A percentile compares a stretch with the other conserved stretches of the same genome.
Evolutionary conservation across 2,888 invertebrate genomes (phyloP).

Genomic region (Aphodius sticticus): DNA sequence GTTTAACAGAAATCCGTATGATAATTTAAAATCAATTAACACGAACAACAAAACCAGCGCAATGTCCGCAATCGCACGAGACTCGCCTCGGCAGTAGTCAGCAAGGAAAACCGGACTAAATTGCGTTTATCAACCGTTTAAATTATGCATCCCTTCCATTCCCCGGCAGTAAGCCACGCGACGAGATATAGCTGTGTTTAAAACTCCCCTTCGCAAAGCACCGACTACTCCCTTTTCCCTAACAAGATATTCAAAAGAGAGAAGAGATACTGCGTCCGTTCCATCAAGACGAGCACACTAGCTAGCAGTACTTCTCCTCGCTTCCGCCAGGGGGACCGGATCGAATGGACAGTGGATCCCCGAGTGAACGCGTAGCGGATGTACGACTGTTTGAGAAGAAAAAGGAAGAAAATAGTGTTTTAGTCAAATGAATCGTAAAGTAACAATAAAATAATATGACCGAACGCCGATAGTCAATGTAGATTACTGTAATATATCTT

Average conservation of each 20-base stretch:
- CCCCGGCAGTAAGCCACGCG: constrained; percentile 19
- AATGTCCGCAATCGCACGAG: background rate
- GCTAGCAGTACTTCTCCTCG: background rate
- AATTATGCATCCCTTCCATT: constrained; percentile 22
- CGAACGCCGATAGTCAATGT: too few relatives aligned
- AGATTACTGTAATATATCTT: too few relatives aligned
- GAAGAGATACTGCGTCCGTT: constrained; percentile 9
- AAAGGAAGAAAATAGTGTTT: background rate
- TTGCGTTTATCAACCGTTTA: constrained; percentile 23
- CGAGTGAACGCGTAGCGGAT: background rate
- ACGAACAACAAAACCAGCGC: background rate
- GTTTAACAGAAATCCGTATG: too few relatives aligned
- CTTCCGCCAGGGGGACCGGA: background rate
- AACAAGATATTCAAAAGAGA: constrained; percentile 9
- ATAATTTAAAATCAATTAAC: background rate
- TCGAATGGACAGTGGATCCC: too few relatives aligned
- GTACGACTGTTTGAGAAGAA: background rate
- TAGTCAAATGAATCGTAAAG: background rate
- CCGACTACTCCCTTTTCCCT: constrained; percentile 14
- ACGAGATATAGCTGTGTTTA: constrained; percentile 17
- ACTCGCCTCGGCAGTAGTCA: background rate
- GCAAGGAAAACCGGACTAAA: constrained; percentile 16
- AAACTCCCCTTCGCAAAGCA: constrained; percentile 17
- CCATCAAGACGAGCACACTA: background rate
- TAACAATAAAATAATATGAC: too few relatives aligned